These are phyloP conservation scores for Drosophila trapezifrons DNA, from an alignment of 1,140 invertebrate species.

Conservation along the genomic window DNA sequence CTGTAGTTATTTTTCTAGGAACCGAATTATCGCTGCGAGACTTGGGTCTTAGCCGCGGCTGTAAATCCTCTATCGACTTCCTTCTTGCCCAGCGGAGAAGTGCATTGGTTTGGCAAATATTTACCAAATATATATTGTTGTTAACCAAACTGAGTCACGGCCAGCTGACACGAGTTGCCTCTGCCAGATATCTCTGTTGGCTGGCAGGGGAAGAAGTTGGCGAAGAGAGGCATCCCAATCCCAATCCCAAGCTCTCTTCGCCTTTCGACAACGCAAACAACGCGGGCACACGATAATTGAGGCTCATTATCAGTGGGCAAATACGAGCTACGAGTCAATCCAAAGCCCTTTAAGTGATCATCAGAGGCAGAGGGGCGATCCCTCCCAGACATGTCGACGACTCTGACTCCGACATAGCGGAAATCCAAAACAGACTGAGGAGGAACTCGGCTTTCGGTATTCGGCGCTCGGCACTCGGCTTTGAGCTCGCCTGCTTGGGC, in stretches of 20 bases:
- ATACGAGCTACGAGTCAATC: constrained; percentile 71
- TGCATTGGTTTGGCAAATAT: constrained; percentile 65
- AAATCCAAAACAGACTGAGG: constrained; percentile 62
- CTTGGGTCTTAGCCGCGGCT: neutral
- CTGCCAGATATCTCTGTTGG: constrained; percentile 1
- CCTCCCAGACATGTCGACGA: constrained; percentile 43
- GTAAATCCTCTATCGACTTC: constrained; percentile 12
- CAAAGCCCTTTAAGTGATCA: constrained; percentile 69
- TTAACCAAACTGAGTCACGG: constrained; percentile 72
- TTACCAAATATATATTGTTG: constrained; percentile 49
- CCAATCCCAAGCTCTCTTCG: constrained; percentile 8
- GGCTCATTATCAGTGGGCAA: constrained; percentile 79
- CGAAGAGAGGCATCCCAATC: neutral
- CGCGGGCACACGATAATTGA: constrained; percentile 69
- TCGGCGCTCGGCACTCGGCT: neutral
- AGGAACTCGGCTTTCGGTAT: neutral
- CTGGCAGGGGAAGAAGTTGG: neutral
- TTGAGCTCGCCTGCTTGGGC: too few relatives aligned
- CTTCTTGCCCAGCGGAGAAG: constrained; percentile 12
- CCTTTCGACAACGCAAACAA: constrained; percentile 52
- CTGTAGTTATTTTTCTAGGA: neutral
- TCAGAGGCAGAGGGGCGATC: neutral
- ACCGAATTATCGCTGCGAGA: constrained; percentile 1
- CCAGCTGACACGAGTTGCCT: constrained; percentile 36
- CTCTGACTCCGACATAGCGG: constrained; percentile 40